Percentiles rank a stretch among this genome's conserved stretches.
Conservation (phyloP, 2,113 vertebrate species). For the Eleginops maclovinus region DNA sequence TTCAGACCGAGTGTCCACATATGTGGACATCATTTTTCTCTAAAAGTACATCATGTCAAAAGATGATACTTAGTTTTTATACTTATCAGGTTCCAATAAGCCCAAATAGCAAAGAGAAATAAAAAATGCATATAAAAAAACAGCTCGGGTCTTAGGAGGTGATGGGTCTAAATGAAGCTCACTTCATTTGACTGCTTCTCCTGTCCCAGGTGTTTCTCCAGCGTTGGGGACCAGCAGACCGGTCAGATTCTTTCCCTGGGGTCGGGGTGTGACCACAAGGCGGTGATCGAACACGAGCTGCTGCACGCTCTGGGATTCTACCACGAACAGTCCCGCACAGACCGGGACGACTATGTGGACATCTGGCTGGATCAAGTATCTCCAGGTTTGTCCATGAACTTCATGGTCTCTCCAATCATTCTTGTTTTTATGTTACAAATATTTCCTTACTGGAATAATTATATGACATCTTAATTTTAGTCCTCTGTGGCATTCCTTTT, state of each 20-base stretch:
- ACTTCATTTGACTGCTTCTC: not conserved
- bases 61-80: no score
- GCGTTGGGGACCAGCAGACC: constrained; percentile 85
- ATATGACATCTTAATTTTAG: not conserved
- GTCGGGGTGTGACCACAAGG: constrained; percentile 88
- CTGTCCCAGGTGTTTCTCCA: constrained; percentile 90
- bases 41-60: no score
- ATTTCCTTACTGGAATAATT: no score
- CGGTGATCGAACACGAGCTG: constrained; percentile 91
- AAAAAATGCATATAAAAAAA: no score
- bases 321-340: constrained; percentile 91
- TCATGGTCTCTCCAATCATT: not conserved
- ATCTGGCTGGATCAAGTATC: constrained; percentile 91
- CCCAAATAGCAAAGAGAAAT: no score
- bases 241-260: constrained; percentile 92
- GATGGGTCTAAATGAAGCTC: not conserved
- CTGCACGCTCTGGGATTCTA: constrained; percentile 93
- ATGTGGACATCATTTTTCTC: no score
- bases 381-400: constrained; percentile 76
- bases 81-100: no score
- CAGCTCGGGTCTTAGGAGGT: no score
- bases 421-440: no score
- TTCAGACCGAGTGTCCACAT: no score
- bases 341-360: constrained; percentile 92
- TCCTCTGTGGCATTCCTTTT: no score